Evolutionary conservation across 2,888 invertebrate species (phyloP).

Genomic region (Acanthosepion esculentum): DNA sequence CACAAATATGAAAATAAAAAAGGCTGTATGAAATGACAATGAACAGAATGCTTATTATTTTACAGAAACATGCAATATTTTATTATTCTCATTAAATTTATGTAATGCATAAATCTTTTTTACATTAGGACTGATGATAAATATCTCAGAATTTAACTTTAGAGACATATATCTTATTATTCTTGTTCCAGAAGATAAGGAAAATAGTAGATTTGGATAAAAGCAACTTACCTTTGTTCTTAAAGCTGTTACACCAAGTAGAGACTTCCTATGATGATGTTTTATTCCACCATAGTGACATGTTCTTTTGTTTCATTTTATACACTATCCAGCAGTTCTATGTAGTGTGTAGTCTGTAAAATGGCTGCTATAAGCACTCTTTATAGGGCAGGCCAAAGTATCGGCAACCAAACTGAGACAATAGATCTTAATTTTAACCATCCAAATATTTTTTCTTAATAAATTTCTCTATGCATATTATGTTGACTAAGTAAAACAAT

Average conservation of each 20-base stretch:
- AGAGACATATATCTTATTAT: neutral
- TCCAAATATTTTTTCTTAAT: neutral
- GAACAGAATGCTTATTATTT: too few species aligned
- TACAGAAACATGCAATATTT: neutral
- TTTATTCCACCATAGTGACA: neutral
- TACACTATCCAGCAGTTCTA: neutral
- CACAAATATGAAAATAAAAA: neutral
- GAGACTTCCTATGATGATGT: neutral
- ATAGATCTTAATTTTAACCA: neutral
- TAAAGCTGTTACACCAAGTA: neutral
- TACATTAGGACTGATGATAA: neutral
- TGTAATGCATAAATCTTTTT: neutral
- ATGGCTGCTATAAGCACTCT: neutral
- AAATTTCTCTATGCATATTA: neutral
- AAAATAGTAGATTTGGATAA: neutral
- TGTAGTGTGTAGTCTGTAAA: neutral
- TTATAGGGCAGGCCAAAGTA: neutral
- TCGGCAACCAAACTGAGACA: neutral
- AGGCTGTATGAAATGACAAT: neutral
- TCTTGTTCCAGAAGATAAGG: neutral
- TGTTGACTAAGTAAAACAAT: neutral
- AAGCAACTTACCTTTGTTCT: constrained; percentile 11
- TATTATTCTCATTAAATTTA: neutral
- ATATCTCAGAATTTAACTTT: neutral
- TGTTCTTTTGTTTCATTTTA: neutral